A percentile compares a stretch with the other conserved stretches of the same genome.
Evolutionary conservation across 2,888 invertebrate species (phyloP).

Genomic region (Sepioteuthis lessoniana): DNA sequence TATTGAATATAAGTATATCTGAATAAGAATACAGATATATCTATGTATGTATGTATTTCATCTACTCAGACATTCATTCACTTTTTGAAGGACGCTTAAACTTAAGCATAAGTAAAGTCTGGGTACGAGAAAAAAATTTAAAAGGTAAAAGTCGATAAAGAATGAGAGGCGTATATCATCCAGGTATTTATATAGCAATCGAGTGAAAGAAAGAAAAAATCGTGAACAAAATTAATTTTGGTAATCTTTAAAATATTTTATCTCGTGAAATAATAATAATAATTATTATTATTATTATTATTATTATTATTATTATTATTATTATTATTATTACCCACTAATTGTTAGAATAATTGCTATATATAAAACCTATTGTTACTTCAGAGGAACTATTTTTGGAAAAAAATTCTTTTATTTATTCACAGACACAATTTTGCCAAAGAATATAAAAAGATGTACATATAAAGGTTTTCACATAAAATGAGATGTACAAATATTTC

Average conservation of each 20-base stretch:
- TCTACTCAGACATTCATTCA: not conserved
- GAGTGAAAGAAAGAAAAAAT: no score
- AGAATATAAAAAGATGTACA: not conserved
- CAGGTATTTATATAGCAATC: no score
- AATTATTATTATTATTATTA: not conserved
- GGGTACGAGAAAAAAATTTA: not conserved
- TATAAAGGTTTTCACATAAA: not conserved
- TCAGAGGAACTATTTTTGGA: not conserved
- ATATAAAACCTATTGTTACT: not conserved
- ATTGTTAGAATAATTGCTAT: not conserved
- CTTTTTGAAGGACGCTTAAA: not conserved
- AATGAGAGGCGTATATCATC: not conserved
- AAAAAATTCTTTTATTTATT: not conserved
- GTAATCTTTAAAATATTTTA: not conserved
- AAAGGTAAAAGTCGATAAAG: not conserved
- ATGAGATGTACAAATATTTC: not conserved
- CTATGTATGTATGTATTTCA: not conserved
- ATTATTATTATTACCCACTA: no score
- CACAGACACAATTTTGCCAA: not conserved
- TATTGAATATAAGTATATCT: no score
- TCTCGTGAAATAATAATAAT: not conserved
- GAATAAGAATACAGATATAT: not conserved
- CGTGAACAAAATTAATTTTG: not conserved
- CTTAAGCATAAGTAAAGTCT: not conserved
- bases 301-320: not conserved